A percentile compares a stretch with the other conserved stretches of the same genome.
These are phyloP conservation scores for Isoperla grammatica DNA, from an alignment of 2,888 invertebrate species.

Conservation along the genomic window DNA sequence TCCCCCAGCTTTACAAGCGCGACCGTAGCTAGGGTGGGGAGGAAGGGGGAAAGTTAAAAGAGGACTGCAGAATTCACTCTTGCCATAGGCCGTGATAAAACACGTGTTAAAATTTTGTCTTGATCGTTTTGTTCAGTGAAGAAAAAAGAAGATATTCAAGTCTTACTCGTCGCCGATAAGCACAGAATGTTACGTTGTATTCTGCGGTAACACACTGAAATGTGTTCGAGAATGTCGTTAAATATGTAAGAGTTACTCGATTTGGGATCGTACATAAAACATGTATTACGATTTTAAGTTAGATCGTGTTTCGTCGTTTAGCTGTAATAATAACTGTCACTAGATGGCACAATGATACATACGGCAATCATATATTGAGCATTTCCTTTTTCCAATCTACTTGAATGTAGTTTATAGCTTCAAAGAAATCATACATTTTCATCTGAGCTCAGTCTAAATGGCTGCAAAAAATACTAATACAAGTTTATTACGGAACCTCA, in stretches of 20 bases:
- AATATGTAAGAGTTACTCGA: not conserved
- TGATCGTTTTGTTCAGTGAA: constrained; percentile 6
- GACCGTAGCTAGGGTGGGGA: not conserved
- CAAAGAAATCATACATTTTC: no score
- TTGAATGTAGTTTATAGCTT: no score
- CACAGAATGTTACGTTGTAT: constrained; percentile 8
- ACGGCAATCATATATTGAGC: no score
- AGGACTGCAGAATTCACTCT: not conserved
- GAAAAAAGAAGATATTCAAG: not conserved
- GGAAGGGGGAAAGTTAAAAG: not conserved
- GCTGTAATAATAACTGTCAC: no score
- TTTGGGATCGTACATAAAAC: not conserved
- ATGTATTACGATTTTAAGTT: no score
- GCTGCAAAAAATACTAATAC: no score
- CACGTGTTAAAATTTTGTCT: constrained; percentile 14
- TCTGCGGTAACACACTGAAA: constrained; percentile 1
- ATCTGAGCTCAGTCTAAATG: no score
- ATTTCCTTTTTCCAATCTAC: no score
- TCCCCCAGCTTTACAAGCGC: not conserved
- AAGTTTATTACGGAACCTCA: no score
- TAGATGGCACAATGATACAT: no score
- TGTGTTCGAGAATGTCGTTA: not conserved
- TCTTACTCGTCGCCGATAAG: not conserved
- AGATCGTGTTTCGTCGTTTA: no score
- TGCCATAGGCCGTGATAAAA: constrained; percentile 14